Conservation (phyloP, 2,113 vertebrate species). For the Cyrtonyx montezumae region DNA sequence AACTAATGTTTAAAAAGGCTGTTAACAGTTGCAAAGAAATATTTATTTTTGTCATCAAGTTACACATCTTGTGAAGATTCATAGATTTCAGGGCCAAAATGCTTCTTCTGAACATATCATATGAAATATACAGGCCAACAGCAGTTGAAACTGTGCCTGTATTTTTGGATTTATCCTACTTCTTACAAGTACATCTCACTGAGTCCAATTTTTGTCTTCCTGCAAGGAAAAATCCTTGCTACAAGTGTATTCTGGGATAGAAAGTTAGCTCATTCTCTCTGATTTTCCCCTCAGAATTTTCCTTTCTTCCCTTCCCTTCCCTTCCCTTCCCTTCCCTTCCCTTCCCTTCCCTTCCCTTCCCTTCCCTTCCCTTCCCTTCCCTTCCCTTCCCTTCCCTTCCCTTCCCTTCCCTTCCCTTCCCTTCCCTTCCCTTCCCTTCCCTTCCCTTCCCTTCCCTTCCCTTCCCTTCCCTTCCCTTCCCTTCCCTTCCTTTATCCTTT, state of each 20-base stretch:
- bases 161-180: not conserved
- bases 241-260: not conserved
- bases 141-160: not conserved
- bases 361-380: too few species aligned
- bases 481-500: too few species aligned
- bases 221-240: not conserved
- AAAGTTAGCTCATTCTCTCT: not conserved
- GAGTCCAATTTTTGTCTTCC: not conserved
- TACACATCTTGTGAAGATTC: not conserved
- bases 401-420: too few species aligned
- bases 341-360: too few species aligned
- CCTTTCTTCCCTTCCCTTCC: not conserved
- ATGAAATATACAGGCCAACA: not conserved
- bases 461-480: too few species aligned
- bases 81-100: not conserved
- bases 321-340: too few species aligned
- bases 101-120: not conserved
- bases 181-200: not conserved
- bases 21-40: constrained; percentile 3
- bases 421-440: too few species aligned
- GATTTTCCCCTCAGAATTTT: not conserved
- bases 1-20: constrained; percentile 27
- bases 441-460: too few species aligned
- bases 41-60: constrained; percentile 32
- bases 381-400: too few species aligned